Evolutionary conservation across 2,888 invertebrate species (phyloP).

Genomic region (Creontiades dilutus): DNA sequence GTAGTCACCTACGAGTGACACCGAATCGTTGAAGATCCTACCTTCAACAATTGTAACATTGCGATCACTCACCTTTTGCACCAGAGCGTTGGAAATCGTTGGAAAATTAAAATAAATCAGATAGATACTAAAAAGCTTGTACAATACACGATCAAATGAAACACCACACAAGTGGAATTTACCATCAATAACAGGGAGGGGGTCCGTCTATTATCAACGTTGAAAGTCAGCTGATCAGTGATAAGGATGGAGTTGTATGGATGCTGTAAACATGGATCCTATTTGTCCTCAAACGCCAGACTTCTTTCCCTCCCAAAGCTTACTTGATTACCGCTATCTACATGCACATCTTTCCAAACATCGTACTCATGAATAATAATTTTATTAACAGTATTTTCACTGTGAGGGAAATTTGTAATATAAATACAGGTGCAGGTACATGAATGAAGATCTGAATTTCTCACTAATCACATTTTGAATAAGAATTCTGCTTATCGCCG

Average conservation of each 20-base stretch:
- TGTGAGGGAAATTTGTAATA: too few species aligned
- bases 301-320: background rate
- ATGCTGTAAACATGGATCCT: background rate
- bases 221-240: background rate
- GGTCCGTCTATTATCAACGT: background rate
- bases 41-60: too few species aligned
- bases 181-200: constrained; percentile 19
- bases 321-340: too few species aligned
- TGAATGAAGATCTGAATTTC: too few species aligned
- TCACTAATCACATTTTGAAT: too few species aligned
- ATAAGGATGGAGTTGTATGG: background rate
- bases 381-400: too few species aligned
- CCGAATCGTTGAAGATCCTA: too few species aligned
- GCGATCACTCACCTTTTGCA: background rate
- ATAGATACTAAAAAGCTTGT: background rate
- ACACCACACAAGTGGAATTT: background rate
- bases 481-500: too few species aligned
- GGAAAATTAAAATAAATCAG: background rate
- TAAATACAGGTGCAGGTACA: too few species aligned
- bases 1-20: too few species aligned
- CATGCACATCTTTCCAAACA: too few species aligned
- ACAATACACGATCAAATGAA: constrained; percentile 9
- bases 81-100: background rate
- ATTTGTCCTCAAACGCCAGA: background rate
- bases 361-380: too few species aligned